phyloP scores from a whole-genome alignment of 2,113 vertebrate species.

The Marcusenius ussheri region DNA sequence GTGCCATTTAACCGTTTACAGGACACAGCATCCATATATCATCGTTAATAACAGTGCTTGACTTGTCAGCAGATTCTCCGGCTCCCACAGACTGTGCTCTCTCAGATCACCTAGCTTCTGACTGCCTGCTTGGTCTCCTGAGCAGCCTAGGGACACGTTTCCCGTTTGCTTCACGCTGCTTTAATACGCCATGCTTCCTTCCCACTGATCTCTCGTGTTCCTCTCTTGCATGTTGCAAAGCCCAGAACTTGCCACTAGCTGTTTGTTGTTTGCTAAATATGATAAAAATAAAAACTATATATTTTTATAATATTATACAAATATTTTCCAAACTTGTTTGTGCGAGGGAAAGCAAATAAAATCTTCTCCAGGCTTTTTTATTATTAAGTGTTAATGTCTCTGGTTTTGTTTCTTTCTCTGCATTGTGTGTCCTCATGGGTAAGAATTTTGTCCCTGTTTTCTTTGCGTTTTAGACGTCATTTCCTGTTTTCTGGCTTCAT shows the following conservation, averaged over 20 bases:
- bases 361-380: not conserved
- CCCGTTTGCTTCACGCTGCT: not conserved
- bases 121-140: not conserved
- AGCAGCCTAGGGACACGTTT: not conserved
- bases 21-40: not conserved
- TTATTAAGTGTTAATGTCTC: not conserved
- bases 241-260: not conserved
- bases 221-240: not conserved
- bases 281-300: too few relatives aligned
- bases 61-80: not conserved
- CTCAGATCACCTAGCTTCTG: not conserved
- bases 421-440: not conserved
- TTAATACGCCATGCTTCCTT: not conserved
- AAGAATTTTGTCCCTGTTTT: not conserved
- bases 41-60: not conserved
- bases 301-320: too few relatives aligned
- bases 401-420: not conserved
- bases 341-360: not conserved
- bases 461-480: not conserved
- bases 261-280: not conserved
- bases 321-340: not conserved
- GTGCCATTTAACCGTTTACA: not conserved
- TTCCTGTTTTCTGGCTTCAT: not conserved
- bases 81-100: not conserved
- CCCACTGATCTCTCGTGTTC: not conserved